phyloP scores from a whole-genome alignment of 2,113 vertebrate genomes.

The Bufo bufo region DNA sequence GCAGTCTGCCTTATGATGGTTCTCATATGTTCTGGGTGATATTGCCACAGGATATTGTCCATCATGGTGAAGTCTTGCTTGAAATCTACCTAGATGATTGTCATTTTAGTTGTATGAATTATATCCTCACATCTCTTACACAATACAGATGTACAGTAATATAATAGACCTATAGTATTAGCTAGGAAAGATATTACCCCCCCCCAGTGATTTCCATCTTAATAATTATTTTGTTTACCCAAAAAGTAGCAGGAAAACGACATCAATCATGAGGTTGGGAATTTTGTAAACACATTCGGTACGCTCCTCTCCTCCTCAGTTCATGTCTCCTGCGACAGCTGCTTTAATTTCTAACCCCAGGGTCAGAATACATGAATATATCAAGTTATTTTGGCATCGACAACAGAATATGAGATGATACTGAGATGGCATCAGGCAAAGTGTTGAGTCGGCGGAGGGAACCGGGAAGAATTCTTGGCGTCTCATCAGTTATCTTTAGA shows the following conservation, averaged over 20 bases:
- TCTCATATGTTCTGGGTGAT: background rate
- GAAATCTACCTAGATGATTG: background rate
- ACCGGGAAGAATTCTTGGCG: background rate
- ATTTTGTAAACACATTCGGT: background rate
- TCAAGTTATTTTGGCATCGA: slow-evolving; percentile 16
- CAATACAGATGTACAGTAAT: background rate
- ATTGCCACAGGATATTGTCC: background rate
- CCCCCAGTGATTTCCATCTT: background rate
- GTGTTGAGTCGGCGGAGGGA: background rate
- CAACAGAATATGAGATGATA: slow-evolving; percentile 11
- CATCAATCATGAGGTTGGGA: background rate
- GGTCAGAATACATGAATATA: slow-evolving; percentile 20
- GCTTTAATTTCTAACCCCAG: slow-evolving; percentile 21
- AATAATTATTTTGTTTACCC: slow-evolving; percentile 16
- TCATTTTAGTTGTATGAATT: background rate
- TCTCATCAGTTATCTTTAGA: background rate
- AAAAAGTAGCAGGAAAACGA: background rate
- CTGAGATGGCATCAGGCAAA: background rate
- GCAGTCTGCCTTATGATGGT: background rate
- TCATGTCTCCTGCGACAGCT: slow-evolving; percentile 10
- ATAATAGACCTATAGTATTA: background rate
- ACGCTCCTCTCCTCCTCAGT: slow-evolving; percentile 5
- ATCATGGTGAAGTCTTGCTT: background rate
- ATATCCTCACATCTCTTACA: background rate
- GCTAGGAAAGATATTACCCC: background rate